Evolutionary conservation across 2,113 vertebrate genomes (phyloP), one percentile per base, ranked within the genome.

Genomic region (Ctenodactylus gundi): DNA sequence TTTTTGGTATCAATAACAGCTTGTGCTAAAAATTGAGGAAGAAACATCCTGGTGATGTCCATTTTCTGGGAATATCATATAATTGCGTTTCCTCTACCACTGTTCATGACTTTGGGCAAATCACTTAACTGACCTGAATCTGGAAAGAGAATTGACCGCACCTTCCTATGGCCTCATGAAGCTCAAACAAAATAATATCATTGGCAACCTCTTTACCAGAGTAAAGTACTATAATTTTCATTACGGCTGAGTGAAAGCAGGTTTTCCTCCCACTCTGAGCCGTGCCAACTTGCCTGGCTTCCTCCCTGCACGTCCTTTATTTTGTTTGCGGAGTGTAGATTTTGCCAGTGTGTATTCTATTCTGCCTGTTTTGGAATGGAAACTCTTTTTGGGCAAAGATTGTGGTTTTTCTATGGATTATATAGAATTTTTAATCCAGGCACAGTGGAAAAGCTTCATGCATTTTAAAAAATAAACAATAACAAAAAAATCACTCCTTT

Each of bases 401-500:
- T 64, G 58, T 76, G 46, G 13, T 87, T 90, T 78, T 90, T 92
- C 51, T 88, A 13, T 76, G 18, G 41, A 84, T 94, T 94, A 53
- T 51, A 34, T 9, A n/a, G 62, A 41, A 39, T 88, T 92, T 53
- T 88, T 65, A 83, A n/a, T 49, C n/a, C 67, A 95, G 49, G 29
- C 51, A 68, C 17, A 34, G 18, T 70, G 36, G 85, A 77, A 91
- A 96, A 96, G 60, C 60, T 90, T 97, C 31, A 36, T 90, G 67
- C 55, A 72, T 88, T 94, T 4, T 77, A 77, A 76, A 84, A 70
- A 93, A 85, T 49, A 84, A 94, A 83, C 8, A 93, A 25, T 80
- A 91, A 84, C 73, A 87, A 95, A 94, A 86, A n/a, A 82, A 13
- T 53, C 55, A 78, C 81, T 91, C 76, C 80, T 94, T 96, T 82